Conservation (phyloP, 2,113 vertebrate species). For the Ovibos moschatus region DNA sequence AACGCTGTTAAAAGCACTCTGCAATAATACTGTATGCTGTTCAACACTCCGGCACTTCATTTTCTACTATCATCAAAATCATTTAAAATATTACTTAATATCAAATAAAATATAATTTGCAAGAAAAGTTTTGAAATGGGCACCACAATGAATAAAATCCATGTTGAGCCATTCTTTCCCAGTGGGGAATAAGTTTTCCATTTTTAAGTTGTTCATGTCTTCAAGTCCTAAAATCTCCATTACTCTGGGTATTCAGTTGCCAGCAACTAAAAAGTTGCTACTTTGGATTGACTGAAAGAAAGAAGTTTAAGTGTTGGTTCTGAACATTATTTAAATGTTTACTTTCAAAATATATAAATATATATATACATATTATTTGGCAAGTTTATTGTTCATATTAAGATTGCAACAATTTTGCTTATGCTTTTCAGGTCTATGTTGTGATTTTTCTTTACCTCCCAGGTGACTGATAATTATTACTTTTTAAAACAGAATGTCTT, state of each 20-base stretch:
- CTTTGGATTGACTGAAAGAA: constrained; percentile 73
- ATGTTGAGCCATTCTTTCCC: constrained; percentile 30
- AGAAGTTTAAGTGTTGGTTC: constrained; percentile 69
- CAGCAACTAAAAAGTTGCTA: constrained; percentile 64
- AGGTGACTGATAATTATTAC: constrained; percentile 18
- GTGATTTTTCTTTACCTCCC: constrained; percentile 33
- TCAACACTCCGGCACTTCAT: neutral
- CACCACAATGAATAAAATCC: constrained; percentile 62
- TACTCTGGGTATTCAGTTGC: constrained; percentile 59
- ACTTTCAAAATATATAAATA: constrained; percentile 77
- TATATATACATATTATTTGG: constrained; percentile 76
- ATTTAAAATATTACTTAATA: constrained; percentile 38
- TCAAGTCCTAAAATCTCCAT: neutral
- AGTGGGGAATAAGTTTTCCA: neutral
- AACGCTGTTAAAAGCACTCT: neutral
- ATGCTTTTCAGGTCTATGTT: constrained; percentile 55
- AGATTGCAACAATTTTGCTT: constrained; percentile 60
- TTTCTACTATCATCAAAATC: constrained; percentile 36
- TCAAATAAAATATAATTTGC: constrained; percentile 46
- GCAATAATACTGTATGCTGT: neutral
- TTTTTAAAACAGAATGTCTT: constrained; percentile 39
- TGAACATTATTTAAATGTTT: constrained; percentile 67
- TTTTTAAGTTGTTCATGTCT: neutral
- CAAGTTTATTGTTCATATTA: constrained; percentile 68
- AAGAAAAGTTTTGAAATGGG: constrained; percentile 55